Base-by-base conservation (phyloP, 2,888 invertebrate species). In the Mythimna ferrago region DNA sequence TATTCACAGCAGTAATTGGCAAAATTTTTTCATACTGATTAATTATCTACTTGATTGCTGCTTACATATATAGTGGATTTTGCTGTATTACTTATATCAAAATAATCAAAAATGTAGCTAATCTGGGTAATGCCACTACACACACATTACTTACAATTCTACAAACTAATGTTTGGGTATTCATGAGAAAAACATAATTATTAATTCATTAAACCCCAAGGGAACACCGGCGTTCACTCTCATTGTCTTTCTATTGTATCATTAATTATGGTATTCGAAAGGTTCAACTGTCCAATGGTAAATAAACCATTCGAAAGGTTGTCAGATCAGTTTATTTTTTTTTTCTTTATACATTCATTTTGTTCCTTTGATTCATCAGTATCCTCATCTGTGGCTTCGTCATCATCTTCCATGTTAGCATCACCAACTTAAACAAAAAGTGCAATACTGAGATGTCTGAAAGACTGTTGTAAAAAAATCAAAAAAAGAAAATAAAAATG, bases 281-380 rank as follows among this genome's bases (percentile, higher is more conserved):
- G 26, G 2, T 5, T 35, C 51, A 21, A 9, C 10, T 19, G 19
- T 38, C n/a, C 19, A 11, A 41, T 41, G 7, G 16, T 19, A 48
- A n/a, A 53, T 2, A 21, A 7, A 44, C 54, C 32, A 48, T 32
- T 62, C 7, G 32, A 38, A 41, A 41, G n/a, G 2, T 16, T 11
- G n/a, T 54, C 6, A 70, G 51, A 10, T n/a, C 16, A 44, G 14
- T 44, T 71, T 62, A 69, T 62, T 48, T 86, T 88, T 91, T 88
- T 94, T 86, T 82, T 92, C 83, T 90, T 93, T 85, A 89, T 94
- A 16, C 92, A 89, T 76, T 83, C 90, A 69, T 87, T 85, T 67
- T 84, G 77, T 38, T 78, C 85, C 60, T 88, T 85, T 56, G 88
- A 87, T 44, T 91, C 90, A 64, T 68, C 73, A 44, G 81, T 88